Base-by-base conservation (phyloP, 2,888 invertebrate genomes). In the Heliconius aoede region DNA sequence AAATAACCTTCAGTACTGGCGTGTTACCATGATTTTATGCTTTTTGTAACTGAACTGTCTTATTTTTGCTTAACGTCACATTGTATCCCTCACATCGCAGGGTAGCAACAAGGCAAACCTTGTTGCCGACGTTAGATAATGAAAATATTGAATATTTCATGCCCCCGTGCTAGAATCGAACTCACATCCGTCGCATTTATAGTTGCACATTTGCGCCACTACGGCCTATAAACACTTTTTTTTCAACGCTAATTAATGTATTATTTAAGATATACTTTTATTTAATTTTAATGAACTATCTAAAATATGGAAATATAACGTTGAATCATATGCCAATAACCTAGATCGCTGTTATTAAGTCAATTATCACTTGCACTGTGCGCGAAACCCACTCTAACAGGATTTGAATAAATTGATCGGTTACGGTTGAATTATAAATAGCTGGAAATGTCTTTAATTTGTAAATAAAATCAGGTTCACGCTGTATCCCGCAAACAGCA, bases 331-430 rank as follows among this genome's bases (percentile, higher is more conserved):
- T 30, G 30, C n/a, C 51, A 51, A 65, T 40, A 65, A 69, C 55
- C 55, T 55, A 55, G 28, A 69, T 69, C 7, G n/a, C 8, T 55
- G 68, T n/a, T 69, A 30, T 69, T 69, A 30, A 51, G 30, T 3
- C 30, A 55, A 69, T 69, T 69, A 69, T 69, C 69, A 55, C 30
- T 7, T 55, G 51, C 30, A 7, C 51, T n/a, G 55, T 15, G 9
- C 30, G 51, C 21, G n/a, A 30, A n/a, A 21, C 13, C 13, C 5
- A 55, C n/a, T 21, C 1, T 11, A 55, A 30, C 15, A 69, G 69
- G 24, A 55, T 69, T 69, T 69, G 28, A 55, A 55, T 69, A 30
- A 69, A 46, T 68, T 28, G 28, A 68, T 55, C 3, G n/a, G 68
- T 68, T 51, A 51, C 11, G n/a, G 8, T 46, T 26, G 9, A 26